Base-by-base conservation (phyloP, 2,113 vertebrate species). In the Scomber scombrus region DNA sequence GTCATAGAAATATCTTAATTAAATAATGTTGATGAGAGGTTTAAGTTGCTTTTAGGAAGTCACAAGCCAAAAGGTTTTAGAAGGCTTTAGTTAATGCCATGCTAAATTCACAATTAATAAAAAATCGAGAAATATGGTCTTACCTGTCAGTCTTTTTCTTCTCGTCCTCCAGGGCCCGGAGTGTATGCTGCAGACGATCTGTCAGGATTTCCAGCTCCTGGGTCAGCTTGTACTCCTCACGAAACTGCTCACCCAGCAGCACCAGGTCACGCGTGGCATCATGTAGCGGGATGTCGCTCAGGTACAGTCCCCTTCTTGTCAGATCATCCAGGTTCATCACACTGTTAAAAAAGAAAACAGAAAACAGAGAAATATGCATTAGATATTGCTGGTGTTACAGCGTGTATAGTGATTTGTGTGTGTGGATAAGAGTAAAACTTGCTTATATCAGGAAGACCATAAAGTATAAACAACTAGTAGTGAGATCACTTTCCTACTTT, bases 131-230 rank as follows among this genome's bases (percentile, higher is more conserved):
- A 54, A 73, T 31, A 45, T 3, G 11, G 11, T 61, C 82, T 43
- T 91, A 99, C 98, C 97, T 99, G 94, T 99, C 98, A 50, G 98
- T 99, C 91, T 99, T 99, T 85, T 99, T 99, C 94, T 99, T 99
- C 88, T 99, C 98, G 50, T 99, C 97, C 88, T 99, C 98, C 87
- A 99, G 89, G 1, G 98, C 97, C 61, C 98, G 93, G 19, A 99
- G 93, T 0, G 98, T 99, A 92, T 99, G 98, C 93, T 99, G 98
- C 80, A 99, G 96, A 34, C 97, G 95, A 87, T 99, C 98, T 0
- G 98, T 99, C 72, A 99, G 94, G 87, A 99, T 99, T 87, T 99
- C 98, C 74, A 99, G 93, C 91, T 99, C 98, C 76, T 99, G 98
- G 2, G 98, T 99, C 84, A 99, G 93, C 79, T 99, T 99, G 91